Percentiles rank a stretch among this genome's conserved stretches.
Evolutionary conservation across 92 coral and sea anemone genomes (phyloP).

Genomic region (Blastomussa wellsi): DNA sequence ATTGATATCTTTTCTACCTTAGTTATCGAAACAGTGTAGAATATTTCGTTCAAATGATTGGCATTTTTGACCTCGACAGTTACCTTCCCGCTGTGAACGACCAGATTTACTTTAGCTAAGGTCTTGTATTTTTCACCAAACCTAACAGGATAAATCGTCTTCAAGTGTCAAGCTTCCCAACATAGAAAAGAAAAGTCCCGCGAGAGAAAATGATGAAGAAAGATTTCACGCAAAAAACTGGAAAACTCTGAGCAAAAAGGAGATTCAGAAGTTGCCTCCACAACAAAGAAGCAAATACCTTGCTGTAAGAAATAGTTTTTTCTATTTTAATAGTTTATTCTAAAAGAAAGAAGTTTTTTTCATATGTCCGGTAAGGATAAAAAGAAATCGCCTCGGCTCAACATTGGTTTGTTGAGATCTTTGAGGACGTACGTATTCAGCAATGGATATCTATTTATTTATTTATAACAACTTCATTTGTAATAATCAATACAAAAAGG

Average conservation of each 20-base stretch:
- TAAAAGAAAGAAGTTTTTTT: background rate
- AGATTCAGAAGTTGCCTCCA: conserved; percentile 76
- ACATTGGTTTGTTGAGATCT: background rate
- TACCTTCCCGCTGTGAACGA: no score
- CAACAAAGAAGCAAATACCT: conserved; percentile 87
- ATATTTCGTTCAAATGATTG: background rate
- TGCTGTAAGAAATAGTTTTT: conserved; percentile 69
- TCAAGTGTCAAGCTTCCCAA: conserved; percentile 74
- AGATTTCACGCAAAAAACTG: conserved; percentile 89
- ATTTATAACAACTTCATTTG: no score
- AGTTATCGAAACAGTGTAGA: background rate
- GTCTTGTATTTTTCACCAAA: background rate
- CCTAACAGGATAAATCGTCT: conserved; percentile 59
- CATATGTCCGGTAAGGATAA: background rate
- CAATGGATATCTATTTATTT: no score
- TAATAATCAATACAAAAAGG: no score
- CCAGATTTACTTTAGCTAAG: no score
- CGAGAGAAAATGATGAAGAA: conserved; percentile 44
- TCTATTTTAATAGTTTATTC: background rate
- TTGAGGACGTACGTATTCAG: no score
- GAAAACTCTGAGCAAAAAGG: conserved; percentile 85
- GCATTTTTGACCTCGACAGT: no score
- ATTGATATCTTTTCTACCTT: background rate
- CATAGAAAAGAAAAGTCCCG: conserved; percentile 39
- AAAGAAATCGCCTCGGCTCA: background rate